These are phyloP conservation scores for Xanthorhoe designata DNA, from an alignment of 2,888 invertebrate genomes.

Conservation along the genomic window DNA sequence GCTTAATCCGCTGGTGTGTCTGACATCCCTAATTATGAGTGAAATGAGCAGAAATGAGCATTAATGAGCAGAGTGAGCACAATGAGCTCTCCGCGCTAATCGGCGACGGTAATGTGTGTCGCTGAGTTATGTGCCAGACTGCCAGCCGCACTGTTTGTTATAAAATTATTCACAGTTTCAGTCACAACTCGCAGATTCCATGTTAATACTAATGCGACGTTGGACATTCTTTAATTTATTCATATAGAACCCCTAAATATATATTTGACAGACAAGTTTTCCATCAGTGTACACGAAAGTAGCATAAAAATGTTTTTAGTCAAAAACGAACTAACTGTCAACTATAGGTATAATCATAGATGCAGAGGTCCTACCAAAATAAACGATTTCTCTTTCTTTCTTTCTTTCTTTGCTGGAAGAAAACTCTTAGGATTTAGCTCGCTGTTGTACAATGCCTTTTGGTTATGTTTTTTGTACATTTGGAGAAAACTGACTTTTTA, in stretches of 20 bases:
- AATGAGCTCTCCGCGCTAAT: conserved; percentile 40
- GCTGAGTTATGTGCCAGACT: conserved; percentile 34
- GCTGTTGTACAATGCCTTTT: too few species aligned
- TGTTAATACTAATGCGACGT: background rate
- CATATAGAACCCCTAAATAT: background rate
- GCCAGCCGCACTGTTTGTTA: conserved; percentile 11
- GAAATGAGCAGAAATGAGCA: conserved; percentile 33
- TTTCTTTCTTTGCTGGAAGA: too few species aligned
- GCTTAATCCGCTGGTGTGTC: conserved; percentile 5
- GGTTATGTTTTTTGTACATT: too few species aligned
- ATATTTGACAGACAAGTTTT: too few species aligned
- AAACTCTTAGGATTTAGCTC: too few species aligned
- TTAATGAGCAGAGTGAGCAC: conserved; percentile 31
- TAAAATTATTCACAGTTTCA: conserved; percentile 22
- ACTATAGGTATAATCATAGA: background rate
- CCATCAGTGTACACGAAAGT: too few species aligned
- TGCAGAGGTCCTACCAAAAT: too few species aligned
- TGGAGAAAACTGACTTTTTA: too few species aligned
- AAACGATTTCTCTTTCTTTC: too few species aligned
- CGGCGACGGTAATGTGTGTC: conserved; percentile 43
- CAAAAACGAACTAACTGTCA: too few species aligned
- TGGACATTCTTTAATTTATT: background rate
- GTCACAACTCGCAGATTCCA: background rate
- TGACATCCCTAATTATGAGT: conserved; percentile 14
- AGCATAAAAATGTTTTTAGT: too few species aligned